Evolutionary conservation across 2,113 vertebrate species (phyloP).

Genomic region (Aldabrachelys gigantea): DNA sequence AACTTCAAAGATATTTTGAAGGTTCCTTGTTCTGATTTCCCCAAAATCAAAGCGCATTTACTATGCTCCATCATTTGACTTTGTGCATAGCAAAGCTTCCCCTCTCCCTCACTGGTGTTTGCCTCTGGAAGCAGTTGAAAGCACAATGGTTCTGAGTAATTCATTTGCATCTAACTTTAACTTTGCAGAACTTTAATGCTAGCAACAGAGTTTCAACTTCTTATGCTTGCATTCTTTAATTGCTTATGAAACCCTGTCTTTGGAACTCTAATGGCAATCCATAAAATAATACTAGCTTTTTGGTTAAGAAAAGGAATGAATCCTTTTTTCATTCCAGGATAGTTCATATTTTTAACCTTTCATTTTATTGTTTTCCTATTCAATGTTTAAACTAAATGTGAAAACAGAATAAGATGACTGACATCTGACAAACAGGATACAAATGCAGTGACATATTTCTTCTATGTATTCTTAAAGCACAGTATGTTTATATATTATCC

Average conservation of each 20-base stretch:
- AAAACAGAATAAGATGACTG: not conserved
- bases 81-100: not conserved
- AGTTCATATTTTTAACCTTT: not conserved
- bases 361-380: not conserved
- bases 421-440: not conserved
- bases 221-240: not conserved
- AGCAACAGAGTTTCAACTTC: not conserved
- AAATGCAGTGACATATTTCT: not conserved
- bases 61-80: not conserved
- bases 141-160: not conserved
- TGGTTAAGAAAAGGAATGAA: constrained; percentile 2
- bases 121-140: not conserved
- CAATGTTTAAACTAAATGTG: constrained; percentile 1
- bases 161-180: not conserved
- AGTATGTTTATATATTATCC: not conserved
- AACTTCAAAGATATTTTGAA: not conserved
- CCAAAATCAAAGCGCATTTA: not conserved
- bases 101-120: not conserved
- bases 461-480: not conserved
- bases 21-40: not conserved
- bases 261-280: not conserved
- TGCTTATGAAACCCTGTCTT: not conserved
- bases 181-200: not conserved
- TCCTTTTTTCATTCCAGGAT: constrained; percentile 13
- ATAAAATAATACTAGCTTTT: constrained; percentile 9